Conservation (phyloP, 2,888 invertebrate species). For the Boloria selene region DNA sequence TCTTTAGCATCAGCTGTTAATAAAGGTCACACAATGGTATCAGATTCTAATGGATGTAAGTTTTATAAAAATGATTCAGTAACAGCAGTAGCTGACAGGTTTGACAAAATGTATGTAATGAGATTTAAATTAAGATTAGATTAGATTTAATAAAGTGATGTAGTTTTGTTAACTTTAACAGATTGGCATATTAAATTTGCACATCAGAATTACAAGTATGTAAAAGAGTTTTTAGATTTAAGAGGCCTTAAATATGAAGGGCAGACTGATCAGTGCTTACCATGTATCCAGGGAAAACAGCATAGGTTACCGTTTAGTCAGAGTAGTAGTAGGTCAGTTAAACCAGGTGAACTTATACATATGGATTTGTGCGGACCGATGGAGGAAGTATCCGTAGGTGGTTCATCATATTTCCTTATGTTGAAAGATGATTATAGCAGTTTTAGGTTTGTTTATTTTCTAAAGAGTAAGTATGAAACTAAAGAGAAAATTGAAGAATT, state of each 20-base stretch:
- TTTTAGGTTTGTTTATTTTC: too few species aligned
- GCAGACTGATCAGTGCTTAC: not conserved
- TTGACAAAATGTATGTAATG: slow-evolving; percentile 16
- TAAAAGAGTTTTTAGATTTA: not conserved
- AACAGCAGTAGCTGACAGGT: not conserved
- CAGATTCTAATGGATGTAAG: slow-evolving; percentile 4
- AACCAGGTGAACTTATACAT: not conserved
- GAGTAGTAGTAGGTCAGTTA: slow-evolving; percentile 4
- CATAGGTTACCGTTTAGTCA: slow-evolving; percentile 6
- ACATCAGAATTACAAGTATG: slow-evolving; percentile 10
- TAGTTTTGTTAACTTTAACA: slow-evolving; percentile 7
- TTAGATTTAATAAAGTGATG: too few species aligned
- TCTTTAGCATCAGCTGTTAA: slow-evolving; percentile 2
- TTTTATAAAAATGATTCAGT: not conserved
- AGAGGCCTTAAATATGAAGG: not conserved
- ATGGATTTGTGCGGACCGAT: too few species aligned
- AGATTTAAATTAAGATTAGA: slow-evolving; percentile 6
- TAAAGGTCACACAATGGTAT: slow-evolving; percentile 2
- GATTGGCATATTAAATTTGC: slow-evolving; percentile 14
- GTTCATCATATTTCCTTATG: too few species aligned
- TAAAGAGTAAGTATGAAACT: too few species aligned
- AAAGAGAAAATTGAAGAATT: too few species aligned
- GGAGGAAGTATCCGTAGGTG: too few species aligned
- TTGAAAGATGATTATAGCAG: too few species aligned
- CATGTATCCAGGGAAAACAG: slow-evolving; percentile 7